Evolutionary conservation across 2,888 invertebrate genomes (phyloP).

Genomic region (Epinotia brunnichana): DNA sequence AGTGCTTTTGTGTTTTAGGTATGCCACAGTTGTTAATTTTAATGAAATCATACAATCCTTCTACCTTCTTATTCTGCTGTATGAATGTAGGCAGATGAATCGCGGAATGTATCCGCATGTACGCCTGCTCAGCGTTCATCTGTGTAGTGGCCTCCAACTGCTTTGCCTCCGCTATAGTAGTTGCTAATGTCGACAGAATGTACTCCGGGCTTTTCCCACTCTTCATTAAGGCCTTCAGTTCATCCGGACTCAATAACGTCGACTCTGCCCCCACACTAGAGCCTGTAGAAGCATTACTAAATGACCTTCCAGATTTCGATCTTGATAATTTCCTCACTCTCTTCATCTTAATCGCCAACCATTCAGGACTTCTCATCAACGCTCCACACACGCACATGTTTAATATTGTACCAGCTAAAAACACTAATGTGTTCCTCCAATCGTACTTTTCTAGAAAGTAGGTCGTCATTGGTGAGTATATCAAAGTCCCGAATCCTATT

Average conservation of each 20-base stretch:
- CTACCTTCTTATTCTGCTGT: constrained; percentile 87
- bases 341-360: constrained; percentile 87
- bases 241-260: constrained; percentile 84
- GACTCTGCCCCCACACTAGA: constrained; percentile 78
- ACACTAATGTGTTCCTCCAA: constrained; percentile 91
- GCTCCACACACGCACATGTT: constrained; percentile 94
- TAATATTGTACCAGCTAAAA: constrained; percentile 91
- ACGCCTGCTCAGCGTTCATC: constrained; percentile 72
- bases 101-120: constrained; percentile 84
- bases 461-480: constrained; percentile 93
- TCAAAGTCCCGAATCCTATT: constrained; percentile 93
- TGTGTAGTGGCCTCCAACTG: constrained; percentile 73
- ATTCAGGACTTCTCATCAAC: constrained; percentile 93
- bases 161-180: constrained; percentile 80
- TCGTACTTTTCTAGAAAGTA: constrained; percentile 88
- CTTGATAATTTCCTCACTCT: constrained; percentile 76
- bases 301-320: constrained; percentile 69
- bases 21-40: no score
- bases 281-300: constrained; percentile 80
- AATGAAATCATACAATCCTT: constrained; percentile 6
- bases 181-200: constrained; percentile 84
- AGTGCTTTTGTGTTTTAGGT: no score
- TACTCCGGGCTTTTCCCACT: constrained; percentile 87
- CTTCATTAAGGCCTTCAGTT: constrained; percentile 86
- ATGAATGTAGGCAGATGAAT: constrained; percentile 91